Evolutionary conservation across 2,113 vertebrate genomes (phyloP), one percentile per base, ranked within the genome.

Genomic region (Hyaena hyaena): DNA sequence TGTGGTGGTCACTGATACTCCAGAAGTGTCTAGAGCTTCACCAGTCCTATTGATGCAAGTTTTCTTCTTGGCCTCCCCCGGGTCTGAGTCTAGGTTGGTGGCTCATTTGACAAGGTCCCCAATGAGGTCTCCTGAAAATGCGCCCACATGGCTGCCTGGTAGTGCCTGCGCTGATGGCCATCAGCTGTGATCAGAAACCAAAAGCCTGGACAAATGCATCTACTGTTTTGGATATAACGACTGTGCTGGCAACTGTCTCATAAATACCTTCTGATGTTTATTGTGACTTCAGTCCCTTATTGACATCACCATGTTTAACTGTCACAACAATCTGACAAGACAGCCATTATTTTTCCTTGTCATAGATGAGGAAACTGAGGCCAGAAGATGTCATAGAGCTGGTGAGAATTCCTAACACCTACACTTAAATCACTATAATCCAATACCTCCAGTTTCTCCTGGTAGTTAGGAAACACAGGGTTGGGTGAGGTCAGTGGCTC

Each of bases 271-370:
- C 55, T 39, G 43, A 53, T 7, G n/a, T 12, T 68, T 50, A 31
- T 4, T 26, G 26, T 31, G 77, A 82, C 12, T 12, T n/a, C 53
- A 45, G 31, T 12, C 39, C 26, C 7, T 71, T 76, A 26, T 10
- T 0, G 0, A 4, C 35, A 61, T 31, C 3, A 35, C 53, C 7
- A 2, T 8, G 23, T 80, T 58, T 35, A 50, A 15, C 16, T 0
- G 1, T 39, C 28, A 53, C 43, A 10, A 63, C 33, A 43, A 8
- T 63, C n/a, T 5, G 39, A 28, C 19, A 26, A 73, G 8, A 28
- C 2, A 43, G 19, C 12, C 4, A 6, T 39, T 24, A 10, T 4
- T 23, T 39, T 2, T 10, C 10, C 33, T 28, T 71, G 63, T 45
- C 21, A 53, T 45, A 92, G 94, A 50, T 43, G 33, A 80, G 82